Evolutionary conservation across 1,140 invertebrate genomes (phyloP).

Genomic region (Eufriesea mexicana): DNA sequence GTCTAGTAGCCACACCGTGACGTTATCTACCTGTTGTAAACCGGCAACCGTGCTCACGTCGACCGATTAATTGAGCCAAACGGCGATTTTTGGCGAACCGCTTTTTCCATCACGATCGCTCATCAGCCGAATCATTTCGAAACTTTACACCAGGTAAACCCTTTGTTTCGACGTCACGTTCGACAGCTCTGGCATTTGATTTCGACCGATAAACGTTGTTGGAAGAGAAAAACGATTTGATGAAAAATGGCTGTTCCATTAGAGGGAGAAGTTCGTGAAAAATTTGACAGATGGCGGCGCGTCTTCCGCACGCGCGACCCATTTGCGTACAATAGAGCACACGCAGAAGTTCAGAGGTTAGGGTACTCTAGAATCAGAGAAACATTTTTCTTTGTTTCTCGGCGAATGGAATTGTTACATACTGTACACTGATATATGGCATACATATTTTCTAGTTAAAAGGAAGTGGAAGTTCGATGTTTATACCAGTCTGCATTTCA

Average conservation of each 20-base stretch:
- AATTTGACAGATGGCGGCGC: constrained; percentile 20
- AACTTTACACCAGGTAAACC: background rate
- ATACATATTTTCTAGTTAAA: background rate
- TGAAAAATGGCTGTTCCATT: background rate
- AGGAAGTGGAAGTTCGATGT: background rate
- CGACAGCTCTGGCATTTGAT: background rate
- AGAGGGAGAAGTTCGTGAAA: background rate
- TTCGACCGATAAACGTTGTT: background rate
- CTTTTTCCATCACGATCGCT: constrained; percentile 1
- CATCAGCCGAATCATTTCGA: background rate
- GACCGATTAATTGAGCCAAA: constrained; percentile 50
- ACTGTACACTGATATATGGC: background rate
- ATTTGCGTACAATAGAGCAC: constrained; percentile 26
- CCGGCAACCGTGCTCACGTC: constrained; percentile 66
- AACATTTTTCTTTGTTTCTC: constrained; percentile 17
- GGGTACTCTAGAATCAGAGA: background rate
- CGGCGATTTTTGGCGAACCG: constrained; percentile 52
- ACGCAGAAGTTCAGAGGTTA: background rate
- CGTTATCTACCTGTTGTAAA: constrained; percentile 56
- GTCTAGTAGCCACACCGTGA: constrained; percentile 50
- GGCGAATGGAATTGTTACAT: background rate
- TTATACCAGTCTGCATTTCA: background rate
- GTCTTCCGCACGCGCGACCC: constrained; percentile 16
- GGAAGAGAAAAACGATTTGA: background rate
- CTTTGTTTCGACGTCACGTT: background rate